Evolutionary conservation across 2,797 vertebrate genomes (phyloP), one percentile per base, ranked within the genome.

Genomic region (Thunnus albacares): DNA sequence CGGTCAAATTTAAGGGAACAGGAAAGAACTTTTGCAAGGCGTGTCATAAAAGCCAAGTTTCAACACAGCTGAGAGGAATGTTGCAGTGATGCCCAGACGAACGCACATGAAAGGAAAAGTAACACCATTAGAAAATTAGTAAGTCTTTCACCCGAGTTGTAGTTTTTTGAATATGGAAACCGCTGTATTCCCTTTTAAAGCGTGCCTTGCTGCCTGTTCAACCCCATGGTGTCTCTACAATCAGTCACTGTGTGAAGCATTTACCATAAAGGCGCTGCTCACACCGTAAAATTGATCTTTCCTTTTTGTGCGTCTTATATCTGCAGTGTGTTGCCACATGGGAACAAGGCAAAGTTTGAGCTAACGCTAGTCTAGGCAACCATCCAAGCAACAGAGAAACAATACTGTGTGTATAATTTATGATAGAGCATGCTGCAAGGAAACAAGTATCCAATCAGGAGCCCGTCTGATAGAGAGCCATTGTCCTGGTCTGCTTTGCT

Each of bases 11-110:
- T 66, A 26, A 79, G 18, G 52, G 58, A 87, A 85, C 68, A 79
- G 79, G 77, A 90, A 86, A 69, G 30, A 10, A 24, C 66, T 90
- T 87, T 86, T 67, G 80, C 59, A 85, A 92, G 59, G 5, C 58
- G 53, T 67, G 47, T 81, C 45, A 57, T 67, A 28, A 75, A 81
- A 61, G 55, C 55, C 24, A 45, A 4, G 17, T 91, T 85, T 87
- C 89, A 80, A 35, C 84, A 89, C 1, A 43, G 51, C 0, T 18
- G n/a, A 63, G 49, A 72, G 28, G 52, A 75, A 56, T 63, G 55
- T 80, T 80, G 68, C 76, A 79, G 63, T 12, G 33, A 22, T 28
- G 6, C 24, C 15, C 38, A 20, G 15, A 71, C 30, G 6, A 65
- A 43, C 4, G 14, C 38, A 51, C 18, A 0, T 20, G 24, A 51